Conservation (phyloP, 2,888 invertebrate species). For the Halocaridina rubra region DNA sequence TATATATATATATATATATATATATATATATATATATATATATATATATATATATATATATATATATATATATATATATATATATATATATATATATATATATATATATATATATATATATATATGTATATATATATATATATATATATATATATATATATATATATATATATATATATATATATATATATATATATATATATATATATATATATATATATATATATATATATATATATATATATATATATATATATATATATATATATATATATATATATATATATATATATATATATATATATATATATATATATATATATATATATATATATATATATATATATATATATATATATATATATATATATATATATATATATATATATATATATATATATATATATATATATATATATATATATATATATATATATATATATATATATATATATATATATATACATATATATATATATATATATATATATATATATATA, state of each 20-base stretch:
- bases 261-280: background rate
- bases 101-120: slow-evolving; percentile 21
- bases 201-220: background rate
- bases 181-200: background rate
- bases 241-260: background rate
- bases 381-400: slow-evolving; percentile 22
- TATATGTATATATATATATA: background rate
- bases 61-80: slow-evolving; percentile 24
- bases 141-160: background rate
- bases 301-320: background rate
- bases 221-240: background rate
- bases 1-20: background rate
- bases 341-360: slow-evolving; percentile 25
- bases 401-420: slow-evolving; percentile 23
- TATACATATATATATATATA: background rate
- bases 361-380: slow-evolving; percentile 11
- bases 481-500: background rate
- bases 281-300: slow-evolving; percentile 16
- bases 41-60: background rate
- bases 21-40: background rate
- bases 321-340: background rate
- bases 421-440: slow-evolving; percentile 7
- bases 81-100: slow-evolving; percentile 26
- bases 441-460: background rate
- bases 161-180: slow-evolving; percentile 6